Percentiles rank a stretch among this genome's conserved stretches.
These are phyloP conservation scores for Microcebus murinus DNA, from an alignment of 2,113 vertebrate genomes.

Conservation along the genomic window DNA sequence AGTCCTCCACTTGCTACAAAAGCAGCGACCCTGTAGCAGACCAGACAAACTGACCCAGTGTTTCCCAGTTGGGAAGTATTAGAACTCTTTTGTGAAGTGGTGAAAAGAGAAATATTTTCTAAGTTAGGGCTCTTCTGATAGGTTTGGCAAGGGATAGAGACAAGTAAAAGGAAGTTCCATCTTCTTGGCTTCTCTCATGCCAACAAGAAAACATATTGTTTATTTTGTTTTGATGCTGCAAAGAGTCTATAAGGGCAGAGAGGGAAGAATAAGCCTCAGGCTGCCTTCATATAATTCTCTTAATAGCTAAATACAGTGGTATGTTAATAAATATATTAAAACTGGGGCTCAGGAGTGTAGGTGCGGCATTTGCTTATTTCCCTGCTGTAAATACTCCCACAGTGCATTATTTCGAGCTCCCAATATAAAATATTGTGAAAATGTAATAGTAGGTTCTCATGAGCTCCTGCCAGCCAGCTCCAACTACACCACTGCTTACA, in stretches of 20 bases:
- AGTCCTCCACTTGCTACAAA: background rate
- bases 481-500: background rate
- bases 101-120: background rate
- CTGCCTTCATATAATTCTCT: background rate
- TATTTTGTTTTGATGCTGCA: background rate
- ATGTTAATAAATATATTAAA: background rate
- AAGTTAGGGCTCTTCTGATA: background rate
- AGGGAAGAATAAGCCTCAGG: background rate
- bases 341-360: background rate
- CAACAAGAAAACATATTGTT: background rate
- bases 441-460: background rate
- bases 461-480: background rate
- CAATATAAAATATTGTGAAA: background rate
- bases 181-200: background rate
- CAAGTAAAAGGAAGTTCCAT: background rate
- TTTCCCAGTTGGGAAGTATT: background rate
- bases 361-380: background rate
- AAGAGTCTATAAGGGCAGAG: background rate
- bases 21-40: background rate
- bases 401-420: background rate
- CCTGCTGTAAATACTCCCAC: background rate
- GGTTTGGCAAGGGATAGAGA: background rate
- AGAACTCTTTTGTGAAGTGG: background rate
- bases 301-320: background rate
- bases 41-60: background rate